Evolutionary conservation across 2,113 vertebrate genomes (phyloP).

Genomic region (Corythoichthys haematopterus): DNA sequence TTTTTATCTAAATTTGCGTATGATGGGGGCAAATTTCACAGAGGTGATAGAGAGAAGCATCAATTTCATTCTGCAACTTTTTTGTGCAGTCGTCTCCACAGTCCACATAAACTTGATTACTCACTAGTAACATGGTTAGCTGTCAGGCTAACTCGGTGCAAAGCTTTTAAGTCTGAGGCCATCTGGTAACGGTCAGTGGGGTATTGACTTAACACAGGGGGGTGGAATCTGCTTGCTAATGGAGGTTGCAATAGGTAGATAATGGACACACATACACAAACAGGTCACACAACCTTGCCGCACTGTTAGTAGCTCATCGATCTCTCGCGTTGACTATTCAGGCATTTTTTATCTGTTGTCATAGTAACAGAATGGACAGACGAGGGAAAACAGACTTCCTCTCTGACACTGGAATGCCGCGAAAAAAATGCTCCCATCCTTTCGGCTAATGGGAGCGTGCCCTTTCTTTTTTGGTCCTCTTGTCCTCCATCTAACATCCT

Average conservation of each 20-base stretch:
- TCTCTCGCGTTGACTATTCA: slow-evolving; percentile 6
- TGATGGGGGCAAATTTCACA: too few species aligned
- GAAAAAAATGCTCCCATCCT: slow-evolving; percentile 16
- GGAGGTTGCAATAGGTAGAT: slow-evolving; percentile 44
- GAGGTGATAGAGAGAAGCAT: too few species aligned
- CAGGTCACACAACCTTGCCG: slow-evolving; percentile 20
- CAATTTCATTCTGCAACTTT: background rate
- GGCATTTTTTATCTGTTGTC: slow-evolving; percentile 5
- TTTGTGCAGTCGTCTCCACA: background rate
- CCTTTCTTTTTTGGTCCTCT: slow-evolving; percentile 14
- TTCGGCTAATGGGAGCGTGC: slow-evolving; percentile 34
- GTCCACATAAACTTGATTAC: slow-evolving; percentile 8
- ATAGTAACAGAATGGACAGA: background rate
- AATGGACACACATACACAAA: slow-evolving; percentile 28
- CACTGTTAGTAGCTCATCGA: slow-evolving; percentile 33
- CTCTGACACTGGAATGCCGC: background rate
- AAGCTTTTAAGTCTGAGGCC: slow-evolving; percentile 61
- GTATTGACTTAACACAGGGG: slow-evolving; percentile 50
- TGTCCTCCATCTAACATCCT: slow-evolving; percentile 27
- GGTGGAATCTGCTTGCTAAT: slow-evolving; percentile 47
- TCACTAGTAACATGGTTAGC: slow-evolving; percentile 34
- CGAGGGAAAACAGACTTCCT: background rate
- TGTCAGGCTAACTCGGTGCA: slow-evolving; percentile 38
- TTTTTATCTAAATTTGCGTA: too few species aligned
- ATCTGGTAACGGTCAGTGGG: slow-evolving; percentile 35